These are phyloP conservation scores for Epicauta chinensis DNA, from an alignment of 1,140 invertebrate species.

Conservation along the genomic window DNA sequence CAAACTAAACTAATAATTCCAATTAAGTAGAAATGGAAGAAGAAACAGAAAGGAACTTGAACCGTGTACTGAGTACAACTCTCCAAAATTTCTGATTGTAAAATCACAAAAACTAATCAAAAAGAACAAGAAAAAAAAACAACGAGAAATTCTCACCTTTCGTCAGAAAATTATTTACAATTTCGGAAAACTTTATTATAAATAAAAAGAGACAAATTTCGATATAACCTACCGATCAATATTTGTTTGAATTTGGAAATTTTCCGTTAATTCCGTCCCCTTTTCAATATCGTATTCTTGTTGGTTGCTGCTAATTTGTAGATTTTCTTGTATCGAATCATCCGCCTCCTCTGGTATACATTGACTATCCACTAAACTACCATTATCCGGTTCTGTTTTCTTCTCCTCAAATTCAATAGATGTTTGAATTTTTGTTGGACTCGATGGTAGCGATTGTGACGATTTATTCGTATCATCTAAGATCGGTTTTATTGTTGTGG, in stretches of 20 bases:
- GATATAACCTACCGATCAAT: slow-evolving; percentile 13
- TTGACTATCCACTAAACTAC: no score
- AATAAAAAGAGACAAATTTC: no score
- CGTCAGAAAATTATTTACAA: slow-evolving; percentile 5
- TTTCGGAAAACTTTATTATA: no score
- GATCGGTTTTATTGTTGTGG: slow-evolving; percentile 10
- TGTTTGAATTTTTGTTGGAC: background rate
- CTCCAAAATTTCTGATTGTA: slow-evolving; percentile 6
- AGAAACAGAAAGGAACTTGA: slow-evolving; percentile 3
- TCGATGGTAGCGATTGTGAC: slow-evolving; percentile 10
- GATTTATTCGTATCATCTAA: background rate
- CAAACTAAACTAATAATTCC: background rate
- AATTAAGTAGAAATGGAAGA: no score
- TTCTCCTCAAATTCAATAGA: background rate
- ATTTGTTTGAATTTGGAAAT: slow-evolving; percentile 3
- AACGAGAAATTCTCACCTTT: slow-evolving; percentile 12
- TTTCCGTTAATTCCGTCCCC: slow-evolving; percentile 6
- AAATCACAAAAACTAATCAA: background rate
- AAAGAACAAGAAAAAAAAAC: slow-evolving; percentile 6
- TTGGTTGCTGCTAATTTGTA: background rate
- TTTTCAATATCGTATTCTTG: slow-evolving; percentile 7
- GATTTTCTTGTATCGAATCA: background rate
- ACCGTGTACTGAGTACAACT: slow-evolving; percentile 6
- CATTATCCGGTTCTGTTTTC: background rate
- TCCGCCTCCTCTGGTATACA: slow-evolving; percentile 2